phyloP scores from a whole-genome alignment of 2,888 invertebrate genomes.

The Fabriciana adippe region DNA sequence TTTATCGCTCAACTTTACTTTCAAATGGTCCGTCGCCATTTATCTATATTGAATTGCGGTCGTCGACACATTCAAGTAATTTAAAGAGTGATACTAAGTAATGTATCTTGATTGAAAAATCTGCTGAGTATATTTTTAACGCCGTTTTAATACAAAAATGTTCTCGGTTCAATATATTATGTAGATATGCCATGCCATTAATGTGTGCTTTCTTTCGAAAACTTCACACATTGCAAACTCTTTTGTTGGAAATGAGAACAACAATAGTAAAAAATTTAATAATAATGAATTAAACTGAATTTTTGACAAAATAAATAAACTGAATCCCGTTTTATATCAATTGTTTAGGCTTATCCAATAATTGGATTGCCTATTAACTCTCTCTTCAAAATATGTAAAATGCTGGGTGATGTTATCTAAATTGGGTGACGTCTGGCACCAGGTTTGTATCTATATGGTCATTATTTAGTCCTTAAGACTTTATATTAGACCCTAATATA shows the following conservation, averaged over 20 bases:
- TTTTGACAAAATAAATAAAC: too few relatives aligned
- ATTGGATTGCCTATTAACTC: too few relatives aligned
- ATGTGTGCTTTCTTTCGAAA: not conserved
- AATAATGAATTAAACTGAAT: constrained; percentile 21
- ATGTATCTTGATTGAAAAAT: not conserved
- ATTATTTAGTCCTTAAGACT: too few relatives aligned
- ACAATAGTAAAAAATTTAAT: too few relatives aligned
- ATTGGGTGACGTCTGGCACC: too few relatives aligned
- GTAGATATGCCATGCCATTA: constrained; percentile 26
- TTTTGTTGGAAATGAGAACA: constrained; percentile 43
- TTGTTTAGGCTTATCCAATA: too few relatives aligned
- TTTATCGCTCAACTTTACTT: constrained; percentile 66
- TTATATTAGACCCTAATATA: too few relatives aligned
- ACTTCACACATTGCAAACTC: constrained; percentile 57
- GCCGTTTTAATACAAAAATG: constrained; percentile 47
- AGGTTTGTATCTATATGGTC: too few relatives aligned
- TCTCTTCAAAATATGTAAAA: too few relatives aligned
- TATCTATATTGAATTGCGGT: constrained; percentile 49
- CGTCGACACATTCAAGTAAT: constrained; percentile 49
- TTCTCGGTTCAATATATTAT: constrained; percentile 42
- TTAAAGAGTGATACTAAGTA: constrained; percentile 22
- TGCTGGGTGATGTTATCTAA: too few relatives aligned
- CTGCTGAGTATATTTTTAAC: constrained; percentile 39
- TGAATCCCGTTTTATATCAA: too few relatives aligned
- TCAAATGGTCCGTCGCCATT: constrained; percentile 54